Evolutionary conservation across 2,797 vertebrate species (phyloP), one percentile per base, ranked within the genome.

Genomic region (Enteromius argenteus): DNA sequence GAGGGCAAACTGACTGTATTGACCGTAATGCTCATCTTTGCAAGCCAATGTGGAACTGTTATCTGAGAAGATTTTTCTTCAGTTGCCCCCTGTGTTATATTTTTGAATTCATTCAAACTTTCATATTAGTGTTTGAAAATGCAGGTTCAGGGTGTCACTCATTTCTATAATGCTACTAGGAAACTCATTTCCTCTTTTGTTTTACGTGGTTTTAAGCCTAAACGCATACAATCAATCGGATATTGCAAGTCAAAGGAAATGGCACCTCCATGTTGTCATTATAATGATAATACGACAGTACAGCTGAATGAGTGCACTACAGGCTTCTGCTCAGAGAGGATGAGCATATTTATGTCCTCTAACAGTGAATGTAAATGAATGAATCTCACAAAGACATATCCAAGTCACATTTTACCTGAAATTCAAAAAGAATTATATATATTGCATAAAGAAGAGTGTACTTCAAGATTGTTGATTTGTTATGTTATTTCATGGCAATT

Each of bases 251-350:
- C 62, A 80, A 21, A 68, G 76, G 68, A 73, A 66, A 72, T 58
- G 19, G 42, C 80, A 73, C 77, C 72, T 83, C 67, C 37, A 14
- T 81, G 83, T 71, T 71, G 44, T 86, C 60, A 71, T 51, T 72
- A 83, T 85, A 75, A 84, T 81, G 76, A 86, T 78, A 79, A 66
- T 85, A 77, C 30, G 49, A 79, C 85, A 84, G 35, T 71, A 84
- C 66, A 81, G 53, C 71, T 78, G 83, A 81, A 66, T 76, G 71
- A 74, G 46, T 6, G 30, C 77, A 69, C 62, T 37, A 27, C 17
- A 9, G n/a, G 30, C 44, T 69, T 49, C 42, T 46, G 72, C 27
- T 67, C 62, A 49, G 30, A 68, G 32, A 80, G 79, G 66, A 56
- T 69, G 15, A 69, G n/a, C 49, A 7, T 53, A 56, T 69, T 21